phyloP scores from a whole-genome alignment of 2,797 vertebrate species.

The Spinibarbus caldwelli region DNA sequence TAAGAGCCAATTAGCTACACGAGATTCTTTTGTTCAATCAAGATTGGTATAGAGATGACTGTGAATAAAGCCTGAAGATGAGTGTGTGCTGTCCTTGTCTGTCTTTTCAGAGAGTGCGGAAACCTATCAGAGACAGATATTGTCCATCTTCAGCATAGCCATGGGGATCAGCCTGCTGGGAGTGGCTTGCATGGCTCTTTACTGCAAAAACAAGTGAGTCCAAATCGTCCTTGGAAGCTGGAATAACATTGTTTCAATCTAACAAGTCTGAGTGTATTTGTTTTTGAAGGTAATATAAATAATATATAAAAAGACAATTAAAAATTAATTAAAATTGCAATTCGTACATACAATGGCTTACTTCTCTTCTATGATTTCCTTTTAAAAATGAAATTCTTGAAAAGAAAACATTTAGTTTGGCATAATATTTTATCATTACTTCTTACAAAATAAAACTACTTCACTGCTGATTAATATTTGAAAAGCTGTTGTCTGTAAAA shows the following conservation, averaged over 20 bases:
- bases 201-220: conserved; percentile 97
- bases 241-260: not conserved
- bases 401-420: not conserved
- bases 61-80: conserved; percentile 6
- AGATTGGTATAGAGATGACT: conserved; percentile 31
- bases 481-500: not conserved
- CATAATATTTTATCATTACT: not conserved
- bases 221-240: not conserved
- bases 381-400: not conserved
- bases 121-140: conserved; percentile 96
- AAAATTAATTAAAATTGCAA: not conserved
- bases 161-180: conserved; percentile 95
- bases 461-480: not conserved
- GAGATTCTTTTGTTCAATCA: conserved; percentile 22
- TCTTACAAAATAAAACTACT: not conserved
- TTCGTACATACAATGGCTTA: not conserved
- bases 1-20: conserved; percentile 19
- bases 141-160: conserved; percentile 97
- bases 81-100: conserved; percentile 47
- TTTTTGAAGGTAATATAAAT: not conserved
- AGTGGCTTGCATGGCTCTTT: conserved; percentile 95
- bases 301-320: not conserved
- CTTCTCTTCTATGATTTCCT: not conserved
- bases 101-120: conserved; percentile 90
- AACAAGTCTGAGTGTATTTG: not conserved